These are phyloP conservation scores for Pectinophora gossypiella DNA, from an alignment of 1,140 invertebrate genomes.

Conservation along the genomic window DNA sequence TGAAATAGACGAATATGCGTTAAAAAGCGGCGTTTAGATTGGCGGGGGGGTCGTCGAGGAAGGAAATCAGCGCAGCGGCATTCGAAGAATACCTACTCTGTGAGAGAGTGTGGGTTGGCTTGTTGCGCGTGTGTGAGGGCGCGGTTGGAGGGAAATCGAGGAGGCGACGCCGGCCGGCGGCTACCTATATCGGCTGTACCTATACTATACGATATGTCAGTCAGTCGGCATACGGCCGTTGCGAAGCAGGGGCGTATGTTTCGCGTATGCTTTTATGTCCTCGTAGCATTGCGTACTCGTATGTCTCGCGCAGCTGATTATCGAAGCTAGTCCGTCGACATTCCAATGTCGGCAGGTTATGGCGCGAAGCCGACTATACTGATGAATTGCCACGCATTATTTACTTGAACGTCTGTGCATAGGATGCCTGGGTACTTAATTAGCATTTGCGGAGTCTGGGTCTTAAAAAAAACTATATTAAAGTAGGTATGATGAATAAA, in stretches of 20 bases:
- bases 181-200: slow-evolving; percentile 28
- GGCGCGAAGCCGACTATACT: slow-evolving; percentile 58
- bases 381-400: slow-evolving; percentile 60
- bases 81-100: slow-evolving; percentile 27
- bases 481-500: no score
- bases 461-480: no score
- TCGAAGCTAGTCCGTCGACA: slow-evolving; percentile 59
- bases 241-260: slow-evolving; percentile 7
- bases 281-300: no score
- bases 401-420: slow-evolving; percentile 34
- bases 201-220: slow-evolving; percentile 6
- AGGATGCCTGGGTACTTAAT: no score
- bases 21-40: slow-evolving; percentile 37
- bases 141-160: slow-evolving; percentile 49
- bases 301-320: slow-evolving; percentile 38
- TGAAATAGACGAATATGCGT: background rate
- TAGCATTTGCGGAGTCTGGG: background rate
- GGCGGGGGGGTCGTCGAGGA: slow-evolving; percentile 41
- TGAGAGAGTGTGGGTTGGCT: slow-evolving; percentile 17
- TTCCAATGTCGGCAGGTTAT: slow-evolving; percentile 58
- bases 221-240: slow-evolving; percentile 35
- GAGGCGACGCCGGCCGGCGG: slow-evolving; percentile 21
- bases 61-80: slow-evolving; percentile 61
- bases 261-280: no score
- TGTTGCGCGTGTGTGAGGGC: slow-evolving; percentile 23